These are phyloP conservation scores for Hemichromis elongatus DNA, from an alignment of 2,113 vertebrate genomes.

Conservation along the genomic window DNA sequence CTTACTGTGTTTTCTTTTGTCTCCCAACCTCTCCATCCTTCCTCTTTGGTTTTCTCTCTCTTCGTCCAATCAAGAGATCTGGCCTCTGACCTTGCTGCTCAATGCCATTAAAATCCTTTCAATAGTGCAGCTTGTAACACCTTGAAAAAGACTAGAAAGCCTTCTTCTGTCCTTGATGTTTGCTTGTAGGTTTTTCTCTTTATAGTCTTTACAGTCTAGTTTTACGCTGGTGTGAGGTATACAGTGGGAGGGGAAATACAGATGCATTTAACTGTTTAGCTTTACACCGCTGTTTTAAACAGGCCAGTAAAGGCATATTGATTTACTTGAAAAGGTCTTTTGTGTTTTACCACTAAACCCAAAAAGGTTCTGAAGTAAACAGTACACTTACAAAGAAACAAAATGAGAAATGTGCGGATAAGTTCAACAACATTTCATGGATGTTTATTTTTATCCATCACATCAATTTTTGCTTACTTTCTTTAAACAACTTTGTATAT, in stretches of 20 bases:
- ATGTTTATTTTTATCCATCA: not conserved
- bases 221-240: not conserved
- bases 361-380: not conserved
- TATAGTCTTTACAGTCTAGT: not conserved
- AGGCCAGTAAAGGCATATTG: not conserved
- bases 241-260: not conserved
- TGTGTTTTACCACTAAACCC: not conserved
- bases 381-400: not conserved
- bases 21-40: not conserved
- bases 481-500: not conserved
- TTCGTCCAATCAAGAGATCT: conserved; percentile 33
- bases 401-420: not conserved
- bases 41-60: not conserved
- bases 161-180: not conserved
- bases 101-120: conserved; percentile 51
- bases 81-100: conserved; percentile 53
- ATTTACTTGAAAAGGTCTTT: not conserved
- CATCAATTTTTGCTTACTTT: not conserved
- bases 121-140: conserved; percentile 7
- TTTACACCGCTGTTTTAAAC: not conserved
- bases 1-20: not conserved
- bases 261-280: not conserved
- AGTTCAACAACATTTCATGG: not conserved
- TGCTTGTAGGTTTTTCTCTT: not conserved
- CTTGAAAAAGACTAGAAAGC: conserved; percentile 1